Evolutionary conservation across 2,888 invertebrate genomes (phyloP), one percentile per base, ranked within the genome.

Genomic region (Cactoblastis cactorum): DNA sequence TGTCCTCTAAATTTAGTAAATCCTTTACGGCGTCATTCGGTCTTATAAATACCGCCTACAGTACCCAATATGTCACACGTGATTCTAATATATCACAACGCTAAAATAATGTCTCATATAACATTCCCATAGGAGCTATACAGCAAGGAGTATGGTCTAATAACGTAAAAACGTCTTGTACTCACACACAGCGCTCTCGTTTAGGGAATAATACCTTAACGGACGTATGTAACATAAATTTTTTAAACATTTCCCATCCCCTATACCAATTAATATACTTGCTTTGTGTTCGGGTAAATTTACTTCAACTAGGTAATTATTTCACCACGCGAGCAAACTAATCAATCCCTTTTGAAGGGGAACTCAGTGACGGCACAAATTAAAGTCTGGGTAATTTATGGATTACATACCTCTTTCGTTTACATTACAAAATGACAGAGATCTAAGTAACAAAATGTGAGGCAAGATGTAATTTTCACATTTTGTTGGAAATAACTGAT

Each of bases 271-370:
- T 3, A 3, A 34, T 2, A 2, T 34, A 35, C 35, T 2, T 15
- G 14, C 35, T 35, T 15, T 35, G 15, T 37, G 37, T 15, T 37
- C 17, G 46, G 9, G 34, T 34, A 34, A 47, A 47, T 47, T 47
- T 37, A 47, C 47, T 22, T 37, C 34, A 33, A 45, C 33, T 45
- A 35, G 12, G 35, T 37, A 47, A 47, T 47, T 47, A 37, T 47
- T 35, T 24, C 37, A 47, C 47, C 47, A 37, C 47, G 24, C 19
- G 37, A 37, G 37, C 24, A 47, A 47, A 47, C 37, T 37, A 37
- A 37, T 37, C 37, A 37, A 37, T 37, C 37, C 14, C 8, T 17
- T 37, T 37, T 17, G 37, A 47, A 22, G 12, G 22, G 37, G 18
- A 19, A 47, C 47, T 24, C 15, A 28, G 28, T 28, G 15, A 37